Base-by-base conservation (phyloP, 53 echinoderm and acorn worm genomes). In the Mesocentrotus franciscanus region DNA sequence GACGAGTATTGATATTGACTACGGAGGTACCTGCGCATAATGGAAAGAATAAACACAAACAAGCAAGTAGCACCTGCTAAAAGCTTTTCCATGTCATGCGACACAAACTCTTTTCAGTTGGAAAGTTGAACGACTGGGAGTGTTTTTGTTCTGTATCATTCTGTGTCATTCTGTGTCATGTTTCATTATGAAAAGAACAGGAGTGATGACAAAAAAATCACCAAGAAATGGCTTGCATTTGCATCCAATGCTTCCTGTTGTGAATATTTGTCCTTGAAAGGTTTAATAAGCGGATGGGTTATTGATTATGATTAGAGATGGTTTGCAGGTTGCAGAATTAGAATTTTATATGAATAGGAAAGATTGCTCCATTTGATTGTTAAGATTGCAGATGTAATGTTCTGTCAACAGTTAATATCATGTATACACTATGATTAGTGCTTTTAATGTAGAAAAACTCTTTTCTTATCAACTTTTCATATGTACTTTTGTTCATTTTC, bases 1-100 rank as follows among this genome's bases (percentile, higher is more conserved):
- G 87, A 87, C 13, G 36, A 91, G 66, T 91, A 90, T 90, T 90
- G 61, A 90, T 90, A 90, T 58, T 29, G 90, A 90, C 29, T 39
- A 59, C 32, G 59, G 61, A 58, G 62, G 66, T 56, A 35, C 62
- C 8, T 10, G 91, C 29, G 9, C 64, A 35, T 64, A 62, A 90
- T 90, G 20, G 62, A 33, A 62, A 62, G 91, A 61, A 62, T 62
- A 18, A 32, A 90, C 34, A 90, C 61, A 90, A 90, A 62, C 61
- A 61, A 62, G 61, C 91, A 90, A 90, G 34, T 66, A 62, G 62
- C 91, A 90, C 91, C 91, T 90, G 91, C 66, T 90, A 90, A 90
- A 66, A 90, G 91, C 91, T 90, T 90, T 90, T 62, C 20, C 91
- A 90, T 90, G 91, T 90, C 66, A 66, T 62, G 91, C 64, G 62